Percentiles rank a stretch among this genome's conserved stretches.
These are phyloP conservation scores for Noctilio leporinus DNA, from an alignment of 2,113 vertebrate genomes.

Conservation along the genomic window DNA sequence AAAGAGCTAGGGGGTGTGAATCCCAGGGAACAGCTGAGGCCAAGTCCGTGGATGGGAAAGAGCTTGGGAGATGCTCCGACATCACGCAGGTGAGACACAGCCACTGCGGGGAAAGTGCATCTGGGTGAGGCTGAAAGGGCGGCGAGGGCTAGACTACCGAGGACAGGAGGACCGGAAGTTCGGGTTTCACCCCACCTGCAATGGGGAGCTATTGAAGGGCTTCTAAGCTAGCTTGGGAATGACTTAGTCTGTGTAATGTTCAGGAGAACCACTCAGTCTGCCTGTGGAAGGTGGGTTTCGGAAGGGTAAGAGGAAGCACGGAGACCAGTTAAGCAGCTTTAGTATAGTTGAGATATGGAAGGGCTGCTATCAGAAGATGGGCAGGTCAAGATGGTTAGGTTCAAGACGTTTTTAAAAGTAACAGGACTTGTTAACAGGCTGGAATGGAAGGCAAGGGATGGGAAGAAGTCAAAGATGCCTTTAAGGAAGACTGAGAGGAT, in stretches of 20 bases:
- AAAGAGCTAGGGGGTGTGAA: neutral
- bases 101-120: fast-evolving
- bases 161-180: neutral
- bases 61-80: neutral
- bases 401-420: neutral
- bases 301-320: neutral
- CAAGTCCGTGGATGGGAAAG: neutral
- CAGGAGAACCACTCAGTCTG: neutral
- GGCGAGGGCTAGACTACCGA: neutral
- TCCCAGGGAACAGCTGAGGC: neutral
- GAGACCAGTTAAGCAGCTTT: neutral
- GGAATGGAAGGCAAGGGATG: neutral
- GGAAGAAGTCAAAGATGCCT: neutral
- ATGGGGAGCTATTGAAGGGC: neutral
- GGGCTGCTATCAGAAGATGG: neutral
- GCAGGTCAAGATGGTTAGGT: neutral
- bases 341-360: neutral
- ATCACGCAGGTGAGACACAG: neutral
- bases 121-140: neutral
- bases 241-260: neutral
- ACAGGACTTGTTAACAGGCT: neutral
- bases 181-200: neutral
- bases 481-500: neutral
- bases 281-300: neutral
- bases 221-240: neutral